phyloP scores from a whole-genome alignment of 2,113 vertebrate genomes.

The Passer domesticus region DNA sequence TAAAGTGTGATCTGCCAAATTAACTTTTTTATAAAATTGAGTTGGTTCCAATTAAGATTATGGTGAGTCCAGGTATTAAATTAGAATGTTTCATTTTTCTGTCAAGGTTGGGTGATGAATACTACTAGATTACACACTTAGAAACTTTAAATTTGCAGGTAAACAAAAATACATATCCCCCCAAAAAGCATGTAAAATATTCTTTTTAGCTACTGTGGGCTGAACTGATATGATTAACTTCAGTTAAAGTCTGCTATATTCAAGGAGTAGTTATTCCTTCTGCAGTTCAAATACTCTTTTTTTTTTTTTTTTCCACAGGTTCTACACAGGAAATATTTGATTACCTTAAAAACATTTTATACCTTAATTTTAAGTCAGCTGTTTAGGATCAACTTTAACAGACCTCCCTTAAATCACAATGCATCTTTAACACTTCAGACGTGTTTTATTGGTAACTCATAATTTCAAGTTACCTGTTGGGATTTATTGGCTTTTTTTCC shows the following conservation, averaged over 20 bases:
- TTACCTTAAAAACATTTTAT: not conserved
- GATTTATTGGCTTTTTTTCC: not conserved
- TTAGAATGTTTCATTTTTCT: not conserved
- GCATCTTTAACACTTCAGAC: not conserved
- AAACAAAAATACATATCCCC: not conserved
- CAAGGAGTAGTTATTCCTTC: not conserved
- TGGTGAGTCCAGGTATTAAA: not conserved
- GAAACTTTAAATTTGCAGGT: not conserved
- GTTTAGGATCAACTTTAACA: not conserved
- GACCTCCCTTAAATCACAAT: not conserved
- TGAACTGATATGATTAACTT: not conserved
- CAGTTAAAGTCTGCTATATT: not conserved
- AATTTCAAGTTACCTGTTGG: not conserved
- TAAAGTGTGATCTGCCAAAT: not conserved
- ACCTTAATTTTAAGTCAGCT: not conserved
- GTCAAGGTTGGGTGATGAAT: not conserved
- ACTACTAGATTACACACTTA: not conserved
- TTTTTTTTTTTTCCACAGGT: not conserved
- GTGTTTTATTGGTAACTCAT: not conserved
- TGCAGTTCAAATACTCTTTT: not conserved
- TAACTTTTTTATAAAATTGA: not conserved
- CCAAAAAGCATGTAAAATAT: not conserved
- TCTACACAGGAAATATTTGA: not conserved
- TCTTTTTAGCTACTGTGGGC: not conserved
- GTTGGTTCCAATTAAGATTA: not conserved